These are phyloP conservation scores for Cephalopterus ornatus DNA, from an alignment of 2,113 vertebrate genomes.

Conservation along the genomic window DNA sequence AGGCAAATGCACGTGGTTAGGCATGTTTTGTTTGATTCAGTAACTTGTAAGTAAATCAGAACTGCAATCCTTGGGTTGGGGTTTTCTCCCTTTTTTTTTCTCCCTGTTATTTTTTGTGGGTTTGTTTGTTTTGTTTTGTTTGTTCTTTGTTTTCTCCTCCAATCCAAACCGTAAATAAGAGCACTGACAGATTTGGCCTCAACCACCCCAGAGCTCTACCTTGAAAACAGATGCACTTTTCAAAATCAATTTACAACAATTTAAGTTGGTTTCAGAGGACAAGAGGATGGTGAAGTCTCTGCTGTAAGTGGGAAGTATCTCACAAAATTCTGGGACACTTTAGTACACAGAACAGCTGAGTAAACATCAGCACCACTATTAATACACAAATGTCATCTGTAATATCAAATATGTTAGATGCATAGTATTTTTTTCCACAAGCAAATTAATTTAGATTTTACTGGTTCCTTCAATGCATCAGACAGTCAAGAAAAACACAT, in stretches of 20 bases:
- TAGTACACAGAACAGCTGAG: neutral
- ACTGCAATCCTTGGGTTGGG: neutral
- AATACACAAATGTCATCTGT: neutral
- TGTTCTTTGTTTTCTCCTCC: neutral
- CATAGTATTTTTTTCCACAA: neutral
- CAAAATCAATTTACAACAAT: neutral
- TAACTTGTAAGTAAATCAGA: neutral
- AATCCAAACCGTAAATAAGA: neutral
- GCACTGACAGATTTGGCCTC: neutral
- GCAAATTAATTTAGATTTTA: neutral
- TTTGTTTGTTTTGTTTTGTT: neutral
- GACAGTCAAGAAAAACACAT: neutral
- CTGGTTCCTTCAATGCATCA: neutral
- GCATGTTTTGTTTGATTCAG: neutral
- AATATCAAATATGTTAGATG: neutral
- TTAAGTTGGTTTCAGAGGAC: neutral
- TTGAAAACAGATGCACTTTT: neutral
- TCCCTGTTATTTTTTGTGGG: neutral
- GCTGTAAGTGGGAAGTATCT: neutral
- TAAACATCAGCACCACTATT: neutral
- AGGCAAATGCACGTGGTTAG: neutral
- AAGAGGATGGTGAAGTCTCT: neutral
- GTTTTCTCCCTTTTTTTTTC: neutral
- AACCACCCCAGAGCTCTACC: neutral
- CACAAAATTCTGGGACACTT: neutral